phyloP scores from a whole-genome alignment of 2,888 invertebrate genomes.

The Fragum sueziense region DNA sequence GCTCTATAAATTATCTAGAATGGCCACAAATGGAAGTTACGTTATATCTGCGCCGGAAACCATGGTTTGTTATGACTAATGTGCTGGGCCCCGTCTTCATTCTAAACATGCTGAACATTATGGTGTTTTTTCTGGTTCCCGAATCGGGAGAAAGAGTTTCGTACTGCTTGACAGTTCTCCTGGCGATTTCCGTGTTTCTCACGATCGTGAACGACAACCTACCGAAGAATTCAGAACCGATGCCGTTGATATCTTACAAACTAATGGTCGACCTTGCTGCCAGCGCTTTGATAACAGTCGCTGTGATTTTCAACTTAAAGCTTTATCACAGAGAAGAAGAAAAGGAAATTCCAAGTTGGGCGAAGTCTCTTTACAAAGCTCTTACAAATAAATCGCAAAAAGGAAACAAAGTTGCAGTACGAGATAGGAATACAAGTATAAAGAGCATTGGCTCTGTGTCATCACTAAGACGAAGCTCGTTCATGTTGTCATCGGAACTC shows the following conservation, averaged over 20 bases:
- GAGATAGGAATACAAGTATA: not conserved
- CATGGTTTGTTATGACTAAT: conserved; percentile 36
- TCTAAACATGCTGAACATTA: conserved; percentile 45
- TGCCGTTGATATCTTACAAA: conserved; percentile 47
- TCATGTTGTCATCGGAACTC: not conserved
- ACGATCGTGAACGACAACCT: conserved; percentile 54
- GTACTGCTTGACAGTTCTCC: conserved; percentile 52
- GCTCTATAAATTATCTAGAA: not conserved
- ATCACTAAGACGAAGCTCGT: not conserved
- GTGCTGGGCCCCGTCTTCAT: conserved; percentile 51
- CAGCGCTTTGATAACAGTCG: conserved; percentile 54
- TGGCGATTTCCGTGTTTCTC: conserved; percentile 54
- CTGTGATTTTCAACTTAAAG: conserved; percentile 51
- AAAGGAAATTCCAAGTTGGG: conserved; percentile 21
- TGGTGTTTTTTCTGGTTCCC: conserved; percentile 51
- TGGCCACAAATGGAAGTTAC: not conserved
- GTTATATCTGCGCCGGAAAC: conserved; percentile 12
- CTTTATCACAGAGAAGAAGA: conserved; percentile 52
- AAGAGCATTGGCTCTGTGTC: not conserved
- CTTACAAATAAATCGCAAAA: not conserved
- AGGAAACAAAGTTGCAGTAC: not conserved
- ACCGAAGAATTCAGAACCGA: conserved; percentile 50
- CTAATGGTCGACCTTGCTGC: conserved; percentile 46
- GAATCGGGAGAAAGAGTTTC: conserved; percentile 58
- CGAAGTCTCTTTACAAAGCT: not conserved